A percentile compares a stretch with the other conserved stretches of the same genome.
Evolutionary conservation across 2,797 vertebrate genomes (phyloP).

Genomic region (Tadarida brasiliensis): DNA sequence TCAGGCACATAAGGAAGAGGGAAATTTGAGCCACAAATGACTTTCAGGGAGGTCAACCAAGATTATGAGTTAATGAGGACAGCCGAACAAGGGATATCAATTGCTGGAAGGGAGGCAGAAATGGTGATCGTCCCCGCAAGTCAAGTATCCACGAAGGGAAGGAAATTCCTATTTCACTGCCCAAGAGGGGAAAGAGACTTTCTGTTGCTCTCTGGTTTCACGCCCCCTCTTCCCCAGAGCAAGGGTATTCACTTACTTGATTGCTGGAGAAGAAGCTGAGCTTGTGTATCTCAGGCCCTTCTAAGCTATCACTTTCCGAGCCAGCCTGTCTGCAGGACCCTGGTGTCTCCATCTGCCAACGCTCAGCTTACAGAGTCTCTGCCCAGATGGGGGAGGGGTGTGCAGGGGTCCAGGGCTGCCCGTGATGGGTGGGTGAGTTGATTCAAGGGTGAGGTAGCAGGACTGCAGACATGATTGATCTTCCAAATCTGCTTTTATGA

Average conservation of each 20-base stretch:
- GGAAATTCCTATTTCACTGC: not conserved
- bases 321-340: accelerated
- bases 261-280: not conserved
- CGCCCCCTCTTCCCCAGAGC: not conserved
- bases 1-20: not conserved
- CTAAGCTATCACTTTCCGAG: not conserved
- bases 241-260: not conserved
- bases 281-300: too few relatives aligned
- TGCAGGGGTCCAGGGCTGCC: not conserved
- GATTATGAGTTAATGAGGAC: not conserved
- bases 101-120: too few relatives aligned
- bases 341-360: accelerated
- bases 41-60: not conserved
- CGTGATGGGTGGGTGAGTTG: not conserved
- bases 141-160: not conserved
- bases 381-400: too few relatives aligned
- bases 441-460: not conserved
- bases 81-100: not conserved
- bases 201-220: not conserved
- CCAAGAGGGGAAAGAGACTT: not conserved
- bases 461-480: not conserved
- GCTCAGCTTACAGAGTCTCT: not conserved
- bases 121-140: not conserved
- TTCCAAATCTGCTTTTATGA: not conserved
- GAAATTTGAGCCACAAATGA: not conserved